A percentile compares a stretch with the other conserved stretches of the same genome.
phyloP scores from a whole-genome alignment of 2,888 invertebrate genomes.

The Polydrusus tereticollis region DNA sequence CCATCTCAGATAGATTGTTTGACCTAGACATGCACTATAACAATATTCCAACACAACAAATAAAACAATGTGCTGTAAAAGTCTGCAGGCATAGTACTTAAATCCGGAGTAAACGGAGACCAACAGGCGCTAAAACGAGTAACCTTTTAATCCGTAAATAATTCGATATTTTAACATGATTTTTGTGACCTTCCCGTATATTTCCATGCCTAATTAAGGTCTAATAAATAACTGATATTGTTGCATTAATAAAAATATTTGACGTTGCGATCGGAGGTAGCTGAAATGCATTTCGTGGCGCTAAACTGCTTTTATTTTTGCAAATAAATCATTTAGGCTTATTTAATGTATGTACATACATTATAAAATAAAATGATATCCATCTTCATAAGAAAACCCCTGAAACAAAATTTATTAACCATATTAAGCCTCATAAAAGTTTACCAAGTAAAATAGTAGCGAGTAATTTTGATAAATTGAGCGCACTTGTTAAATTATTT shows the following conservation, averaged over 20 bases:
- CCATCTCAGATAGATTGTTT: conserved; percentile 13
- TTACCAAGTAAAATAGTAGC: background rate
- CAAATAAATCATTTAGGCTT: conserved; percentile 18
- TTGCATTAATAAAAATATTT: conserved; percentile 36
- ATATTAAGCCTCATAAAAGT: conserved; percentile 24
- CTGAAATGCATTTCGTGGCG: conserved; percentile 21
- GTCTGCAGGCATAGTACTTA: conserved; percentile 5
- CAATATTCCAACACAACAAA: too few species aligned
- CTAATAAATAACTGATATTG: conserved; percentile 39
- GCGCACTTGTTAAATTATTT: background rate
- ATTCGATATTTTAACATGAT: background rate
- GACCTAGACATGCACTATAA: conserved; percentile 13
- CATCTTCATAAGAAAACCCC: conserved; percentile 24
- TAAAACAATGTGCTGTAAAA: too few species aligned
- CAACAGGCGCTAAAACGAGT: background rate
- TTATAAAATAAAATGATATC: conserved; percentile 19
- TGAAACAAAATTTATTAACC: conserved; percentile 26
- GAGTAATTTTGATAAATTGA: background rate
- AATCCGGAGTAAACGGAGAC: background rate
- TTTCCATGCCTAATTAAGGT: conserved; percentile 28
- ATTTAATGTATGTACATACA: conserved; percentile 25
- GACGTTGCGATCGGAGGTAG: conserved; percentile 34
- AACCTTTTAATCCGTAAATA: background rate
- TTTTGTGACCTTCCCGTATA: conserved; percentile 16
- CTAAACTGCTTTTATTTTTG: conserved; percentile 24